Evolutionary conservation across 1,140 invertebrate species (phyloP).

Genomic region (Drosophila tristis): DNA sequence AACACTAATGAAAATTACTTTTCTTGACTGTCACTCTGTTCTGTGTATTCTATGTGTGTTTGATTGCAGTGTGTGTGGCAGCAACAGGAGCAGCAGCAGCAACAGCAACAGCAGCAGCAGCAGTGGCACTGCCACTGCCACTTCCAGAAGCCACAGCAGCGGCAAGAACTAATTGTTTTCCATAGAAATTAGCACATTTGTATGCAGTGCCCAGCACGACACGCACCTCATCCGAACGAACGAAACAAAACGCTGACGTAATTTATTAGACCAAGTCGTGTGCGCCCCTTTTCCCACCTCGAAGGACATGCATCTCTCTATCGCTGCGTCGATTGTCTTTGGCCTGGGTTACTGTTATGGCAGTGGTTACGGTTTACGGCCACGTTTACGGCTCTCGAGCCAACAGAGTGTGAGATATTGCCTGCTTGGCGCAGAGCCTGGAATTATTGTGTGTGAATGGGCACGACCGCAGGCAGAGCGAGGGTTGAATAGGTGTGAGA

Average conservation of each 20-base stretch:
- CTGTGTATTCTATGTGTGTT: conserved; percentile 20
- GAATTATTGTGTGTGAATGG: conserved; percentile 22
- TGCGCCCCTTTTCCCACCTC: background rate
- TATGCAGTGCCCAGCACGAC: conserved; percentile 52
- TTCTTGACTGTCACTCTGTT: conserved; percentile 32
- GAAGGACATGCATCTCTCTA: conserved; percentile 33
- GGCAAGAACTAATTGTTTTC: conserved; percentile 73
- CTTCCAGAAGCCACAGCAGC: background rate
- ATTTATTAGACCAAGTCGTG: conserved; percentile 59
- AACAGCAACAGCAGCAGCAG: conserved; percentile 42
- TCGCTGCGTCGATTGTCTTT: conserved; percentile 29
- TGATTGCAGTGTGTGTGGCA: conserved; percentile 16
- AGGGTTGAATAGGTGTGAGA: no score
- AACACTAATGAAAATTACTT: conserved; percentile 77
- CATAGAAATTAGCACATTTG: conserved; percentile 81
- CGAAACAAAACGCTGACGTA: conserved; percentile 58
- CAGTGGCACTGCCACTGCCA: conserved; percentile 23
- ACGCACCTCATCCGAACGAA: conserved; percentile 43
- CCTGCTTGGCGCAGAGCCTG: background rate
- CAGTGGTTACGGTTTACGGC: conserved; percentile 19
- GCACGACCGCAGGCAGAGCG: background rate
- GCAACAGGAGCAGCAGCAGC: conserved; percentile 48
- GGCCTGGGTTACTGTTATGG: conserved; percentile 33
- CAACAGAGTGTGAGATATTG: conserved; percentile 36
- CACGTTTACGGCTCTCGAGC: conserved; percentile 16